Percentiles rank a stretch among this genome's conserved stretches.
Evolutionary conservation across 2,113 vertebrate species (phyloP).

Genomic region (Ursus arctos): DNA sequence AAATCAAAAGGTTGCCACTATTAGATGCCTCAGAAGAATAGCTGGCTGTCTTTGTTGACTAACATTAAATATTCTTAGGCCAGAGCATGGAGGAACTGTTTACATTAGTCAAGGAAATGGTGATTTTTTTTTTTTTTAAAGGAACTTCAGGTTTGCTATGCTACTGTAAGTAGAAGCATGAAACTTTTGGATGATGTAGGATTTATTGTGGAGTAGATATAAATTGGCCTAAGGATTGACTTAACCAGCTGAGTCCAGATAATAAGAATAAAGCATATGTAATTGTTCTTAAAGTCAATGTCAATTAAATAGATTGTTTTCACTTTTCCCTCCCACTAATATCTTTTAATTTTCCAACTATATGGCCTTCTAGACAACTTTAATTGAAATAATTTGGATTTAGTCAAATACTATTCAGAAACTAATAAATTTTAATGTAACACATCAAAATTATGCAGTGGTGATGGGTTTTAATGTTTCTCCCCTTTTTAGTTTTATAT

Average conservation of each 20-base stretch:
- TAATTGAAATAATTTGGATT: constrained; percentile 52
- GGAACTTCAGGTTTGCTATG: constrained; percentile 1
- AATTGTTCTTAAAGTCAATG: constrained; percentile 33
- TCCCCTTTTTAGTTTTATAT: background rate
- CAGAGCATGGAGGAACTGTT: constrained; percentile 49
- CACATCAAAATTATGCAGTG: constrained; percentile 57
- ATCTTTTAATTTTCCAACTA: constrained; percentile 62
- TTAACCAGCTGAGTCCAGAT: constrained; percentile 29
- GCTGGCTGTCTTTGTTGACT: constrained; percentile 48
- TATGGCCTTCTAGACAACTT: constrained; percentile 43
- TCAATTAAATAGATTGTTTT: constrained; percentile 58
- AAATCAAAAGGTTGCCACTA: constrained; percentile 51
- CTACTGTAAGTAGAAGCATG: constrained; percentile 46
- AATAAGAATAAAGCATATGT: constrained; percentile 47
- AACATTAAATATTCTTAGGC: constrained; percentile 49
- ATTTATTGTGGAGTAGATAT: constrained; percentile 17
- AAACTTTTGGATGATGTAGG: constrained; percentile 20
- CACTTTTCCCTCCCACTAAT: constrained; percentile 13
- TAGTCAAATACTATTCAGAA: constrained; percentile 64
- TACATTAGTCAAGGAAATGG: constrained; percentile 35
- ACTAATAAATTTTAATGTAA: constrained; percentile 70
- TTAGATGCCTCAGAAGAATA: background rate
- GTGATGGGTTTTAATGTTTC: constrained; percentile 67
- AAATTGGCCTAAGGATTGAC: background rate
- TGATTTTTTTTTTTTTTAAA: background rate